Evolutionary conservation across 2,888 invertebrate species (phyloP), one percentile per base, ranked within the genome.

Genomic region (Timandra comae): DNA sequence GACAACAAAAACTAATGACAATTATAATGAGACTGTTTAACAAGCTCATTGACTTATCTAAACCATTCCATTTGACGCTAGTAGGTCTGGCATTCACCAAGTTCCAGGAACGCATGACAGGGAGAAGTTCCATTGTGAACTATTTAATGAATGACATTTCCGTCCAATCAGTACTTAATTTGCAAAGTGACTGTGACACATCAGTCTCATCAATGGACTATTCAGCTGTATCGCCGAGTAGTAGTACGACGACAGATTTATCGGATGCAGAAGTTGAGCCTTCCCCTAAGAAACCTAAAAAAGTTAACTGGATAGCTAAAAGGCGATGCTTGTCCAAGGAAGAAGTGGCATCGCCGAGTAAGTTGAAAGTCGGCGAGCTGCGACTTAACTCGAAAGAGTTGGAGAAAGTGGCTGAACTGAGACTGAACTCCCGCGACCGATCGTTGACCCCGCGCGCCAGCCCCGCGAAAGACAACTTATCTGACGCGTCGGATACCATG

Each of bases 11-110:
- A 73, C 85, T 93, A 36, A 73, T 93, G 55, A 87, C 86, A 33
- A 88, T 90, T 35, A 88, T 92, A 37, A 92, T 93, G 92, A 89
- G 89, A 59, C 84, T 94, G 49, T 93, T 93, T 60, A 90, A 91
- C 63, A 90, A 92, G 60, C 87, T 91, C 40, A 90, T 93, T 35
- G 90, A 93, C 61, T 84, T 91, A 46, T 86, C 88, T 13, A 90
- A 91, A 75, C 91, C 92, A 43, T 94, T 93, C 77, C 93, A 93
- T 72, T 89, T 94, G 53, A 94, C 93, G 0, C 75, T 94, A 32
- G 84, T 94, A 37, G 94, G 94, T n/a, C 78, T 94, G 56, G 92
- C 93, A 10, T 94, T 94, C 65, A 92, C 93, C 1, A 94, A 94
- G 69, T 94, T 94, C 61, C 90, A 91, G 52, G 93, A 91, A 50